Evolutionary conservation across 2,113 vertebrate species (phyloP).

Genomic region (Australoheros scitulus): DNA sequence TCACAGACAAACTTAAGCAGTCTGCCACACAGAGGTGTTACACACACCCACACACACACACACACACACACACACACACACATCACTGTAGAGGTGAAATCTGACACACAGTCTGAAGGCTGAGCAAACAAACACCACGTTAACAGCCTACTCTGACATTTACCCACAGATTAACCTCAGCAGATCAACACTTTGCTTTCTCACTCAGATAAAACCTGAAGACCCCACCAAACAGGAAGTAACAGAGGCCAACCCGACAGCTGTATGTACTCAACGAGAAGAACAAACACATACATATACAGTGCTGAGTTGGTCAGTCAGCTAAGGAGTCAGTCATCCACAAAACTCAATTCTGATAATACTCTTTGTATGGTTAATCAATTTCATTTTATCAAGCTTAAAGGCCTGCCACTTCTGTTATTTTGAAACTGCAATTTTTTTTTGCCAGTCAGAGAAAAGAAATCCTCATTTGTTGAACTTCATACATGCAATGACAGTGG

Average conservation of each 20-base stretch:
- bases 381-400: background rate
- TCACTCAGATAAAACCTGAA: background rate
- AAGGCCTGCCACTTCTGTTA: background rate
- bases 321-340: background rate
- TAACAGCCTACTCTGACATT: conserved; percentile 26
- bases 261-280: background rate
- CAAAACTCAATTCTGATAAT: background rate
- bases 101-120: background rate
- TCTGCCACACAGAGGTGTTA: background rate
- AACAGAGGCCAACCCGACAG: background rate
- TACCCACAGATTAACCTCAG: conserved; percentile 27
- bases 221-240: background rate
- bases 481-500: background rate
- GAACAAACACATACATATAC: background rate
- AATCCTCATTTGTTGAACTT: background rate
- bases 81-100: background rate
- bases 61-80: conserved; percentile 24
- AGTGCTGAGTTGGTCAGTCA: background rate
- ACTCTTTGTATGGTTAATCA: background rate
- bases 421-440: background rate
- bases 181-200: background rate
- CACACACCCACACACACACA: conserved; percentile 9
- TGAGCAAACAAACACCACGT: background rate
- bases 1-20: background rate
- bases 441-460: background rate